phyloP scores from a whole-genome alignment of 2,888 invertebrate species.

The Ornithoptera alexandrae region DNA sequence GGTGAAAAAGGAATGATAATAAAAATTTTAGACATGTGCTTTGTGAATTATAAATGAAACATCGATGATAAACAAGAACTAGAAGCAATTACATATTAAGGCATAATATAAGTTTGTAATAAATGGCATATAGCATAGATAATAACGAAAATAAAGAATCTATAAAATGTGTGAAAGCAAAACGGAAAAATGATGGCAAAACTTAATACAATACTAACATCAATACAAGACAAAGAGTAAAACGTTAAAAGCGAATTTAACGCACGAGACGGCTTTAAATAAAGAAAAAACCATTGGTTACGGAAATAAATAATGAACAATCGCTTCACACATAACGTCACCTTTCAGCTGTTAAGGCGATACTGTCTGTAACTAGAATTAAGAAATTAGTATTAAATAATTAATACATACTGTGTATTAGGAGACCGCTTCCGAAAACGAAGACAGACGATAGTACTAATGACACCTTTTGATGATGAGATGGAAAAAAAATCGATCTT shows the following conservation, averaged over 20 bases:
- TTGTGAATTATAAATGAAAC: conserved; percentile 12
- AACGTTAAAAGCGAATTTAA: conserved; percentile 42
- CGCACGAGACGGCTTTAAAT: conserved; percentile 70
- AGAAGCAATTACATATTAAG: conserved; percentile 20
- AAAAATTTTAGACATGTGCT: conserved; percentile 23
- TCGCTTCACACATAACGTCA: conserved; percentile 15
- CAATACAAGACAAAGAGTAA: conserved; percentile 35
- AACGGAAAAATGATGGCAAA: conserved; percentile 19
- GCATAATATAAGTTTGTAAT: conserved; percentile 5
- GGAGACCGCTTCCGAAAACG: no score
- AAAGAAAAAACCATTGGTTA: conserved; percentile 26
- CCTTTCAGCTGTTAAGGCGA: background rate
- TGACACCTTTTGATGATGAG: no score
- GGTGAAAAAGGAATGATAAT: conserved; percentile 16
- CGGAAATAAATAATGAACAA: conserved; percentile 14
- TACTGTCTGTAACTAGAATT: conserved; percentile 2
- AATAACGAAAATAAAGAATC: conserved; percentile 24
- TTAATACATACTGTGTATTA: background rate
- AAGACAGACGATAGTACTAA: no score
- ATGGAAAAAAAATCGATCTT: no score
- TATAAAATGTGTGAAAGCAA: conserved; percentile 27
- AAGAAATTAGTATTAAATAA: background rate
- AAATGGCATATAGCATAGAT: conserved; percentile 20
- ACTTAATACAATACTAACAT: conserved; percentile 21
- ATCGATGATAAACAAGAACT: conserved; percentile 9